Base-by-base conservation (phyloP, 53 echinoderm and acorn worm species). In the Henricia sp. region DNA sequence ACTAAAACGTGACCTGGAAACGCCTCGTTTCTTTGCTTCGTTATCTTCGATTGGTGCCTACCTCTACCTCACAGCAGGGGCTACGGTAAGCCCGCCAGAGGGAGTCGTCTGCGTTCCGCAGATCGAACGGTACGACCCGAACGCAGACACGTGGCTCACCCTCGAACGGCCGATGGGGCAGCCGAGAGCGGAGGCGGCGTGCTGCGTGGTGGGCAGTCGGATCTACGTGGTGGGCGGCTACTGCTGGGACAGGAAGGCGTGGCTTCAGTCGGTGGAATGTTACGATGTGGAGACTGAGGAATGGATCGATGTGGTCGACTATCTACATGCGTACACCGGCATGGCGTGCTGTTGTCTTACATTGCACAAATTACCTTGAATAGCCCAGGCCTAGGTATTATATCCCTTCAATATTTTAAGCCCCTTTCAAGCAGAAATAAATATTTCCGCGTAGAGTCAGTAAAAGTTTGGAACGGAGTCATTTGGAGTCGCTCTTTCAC, bases 151-250 rank as follows among this genome's bases (percentile, higher is more conserved):
- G n/a, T 96, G 96, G 96, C 84, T 55, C 12, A 54, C 56, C 16
- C 74, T 96, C 24, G 27, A 37, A 14, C 54, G 85, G 0, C 23
- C 55, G 5, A 88, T 95, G 93, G 21, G 41, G 9, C 87, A 87
- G 34, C 93, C 96, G 11, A 70, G 96, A 0, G 96, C 96, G 24
- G 96, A 96, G 50, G 88, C 90, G 8, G 85, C 93, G 1, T 71
- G 90, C 44, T 83, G 91, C 43, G 91, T 93, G 6, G 75, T 91
- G 1, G 88, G 90, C 19, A 83, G 74, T 50, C 69, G 65, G 35
- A 96, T 96, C 80, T 91, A 91, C 67, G 60, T 91, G 4, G 21
- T 96, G 3, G 96, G 96, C 38, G 96, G 96, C 28, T 96, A 96
- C 59, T 94, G 86, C 84, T 96, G 96, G 96, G 96, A 96, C 48